Percentiles rank a stretch among this genome's conserved stretches.
phyloP scores from a whole-genome alignment of 1,140 invertebrate species.

The Caerostris darwini region DNA sequence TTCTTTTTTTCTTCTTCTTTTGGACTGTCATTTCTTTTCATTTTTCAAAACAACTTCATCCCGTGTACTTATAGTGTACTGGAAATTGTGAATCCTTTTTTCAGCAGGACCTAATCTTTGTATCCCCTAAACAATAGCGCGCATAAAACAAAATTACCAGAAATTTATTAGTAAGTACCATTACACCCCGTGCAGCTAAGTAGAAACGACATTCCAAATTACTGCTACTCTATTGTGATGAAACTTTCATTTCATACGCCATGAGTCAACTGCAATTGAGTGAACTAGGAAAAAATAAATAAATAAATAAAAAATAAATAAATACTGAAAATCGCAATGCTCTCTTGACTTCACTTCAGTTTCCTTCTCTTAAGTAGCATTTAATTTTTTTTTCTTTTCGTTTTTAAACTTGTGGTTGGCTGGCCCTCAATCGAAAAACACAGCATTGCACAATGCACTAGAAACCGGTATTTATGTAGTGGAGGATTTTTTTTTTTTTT shows the following conservation, averaged over 20 bases:
- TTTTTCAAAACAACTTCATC: no score
- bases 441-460: background rate
- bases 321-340: no score
- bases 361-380: background rate
- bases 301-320: background rate
- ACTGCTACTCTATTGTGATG: background rate
- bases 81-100: background rate
- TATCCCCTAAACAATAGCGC: background rate
- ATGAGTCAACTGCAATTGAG: conserved; percentile 9
- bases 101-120: background rate
- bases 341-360: conserved; percentile 2
- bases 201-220: background rate
- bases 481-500: background rate
- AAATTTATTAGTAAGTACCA: conserved; percentile 12
- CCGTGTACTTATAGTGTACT: background rate
- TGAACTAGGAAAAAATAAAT: background rate
- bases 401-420: background rate
- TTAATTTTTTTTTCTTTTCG: background rate
- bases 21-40: no score
- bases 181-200: background rate
- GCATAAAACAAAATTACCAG: background rate
- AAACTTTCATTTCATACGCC: background rate
- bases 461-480: conserved; percentile 15
- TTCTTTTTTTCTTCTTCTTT: no score
- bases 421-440: background rate